Conservation (phyloP, 2,888 invertebrate species). For the Rotaria sp. region DNA sequence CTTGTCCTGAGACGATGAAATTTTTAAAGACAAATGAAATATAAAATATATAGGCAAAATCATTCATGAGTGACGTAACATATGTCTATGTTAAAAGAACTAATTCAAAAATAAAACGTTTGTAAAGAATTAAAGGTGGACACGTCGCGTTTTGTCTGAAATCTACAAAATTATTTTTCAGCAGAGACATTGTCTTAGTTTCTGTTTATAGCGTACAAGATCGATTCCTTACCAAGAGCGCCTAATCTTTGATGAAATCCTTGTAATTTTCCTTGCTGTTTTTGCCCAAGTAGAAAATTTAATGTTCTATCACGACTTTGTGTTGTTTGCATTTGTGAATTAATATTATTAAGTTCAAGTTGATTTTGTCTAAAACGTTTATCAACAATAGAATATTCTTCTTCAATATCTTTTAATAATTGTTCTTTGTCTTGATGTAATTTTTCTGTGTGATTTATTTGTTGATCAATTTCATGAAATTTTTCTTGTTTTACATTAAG, state of each 20-base stretch:
- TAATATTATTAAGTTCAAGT: slow-evolving; percentile 25
- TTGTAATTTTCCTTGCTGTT: not conserved
- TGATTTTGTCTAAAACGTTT: not conserved
- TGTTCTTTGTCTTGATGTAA: slow-evolving; percentile 11
- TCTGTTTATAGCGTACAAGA: too few relatives aligned
- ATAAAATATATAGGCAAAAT: not conserved
- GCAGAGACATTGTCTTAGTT: too few relatives aligned
- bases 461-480: slow-evolving; percentile 27
- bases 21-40: too few relatives aligned
- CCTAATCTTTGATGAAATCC: slow-evolving; percentile 30
- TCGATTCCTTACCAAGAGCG: not conserved
- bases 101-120: too few relatives aligned
- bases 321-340: not conserved
- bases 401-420: slow-evolving; percentile 3
- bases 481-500: slow-evolving; percentile 30
- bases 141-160: too few relatives aligned
- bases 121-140: too few relatives aligned
- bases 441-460: not conserved
- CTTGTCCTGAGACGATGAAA: too few relatives aligned
- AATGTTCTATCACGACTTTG: slow-evolving; percentile 23
- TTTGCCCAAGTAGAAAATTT: not conserved
- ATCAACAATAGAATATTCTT: not conserved
- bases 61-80: too few relatives aligned
- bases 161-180: too few relatives aligned
- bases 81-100: too few relatives aligned